Evolutionary conservation across 2,888 invertebrate species (phyloP), one percentile per base, ranked within the genome.

Genomic region (Dioctria linearis): DNA sequence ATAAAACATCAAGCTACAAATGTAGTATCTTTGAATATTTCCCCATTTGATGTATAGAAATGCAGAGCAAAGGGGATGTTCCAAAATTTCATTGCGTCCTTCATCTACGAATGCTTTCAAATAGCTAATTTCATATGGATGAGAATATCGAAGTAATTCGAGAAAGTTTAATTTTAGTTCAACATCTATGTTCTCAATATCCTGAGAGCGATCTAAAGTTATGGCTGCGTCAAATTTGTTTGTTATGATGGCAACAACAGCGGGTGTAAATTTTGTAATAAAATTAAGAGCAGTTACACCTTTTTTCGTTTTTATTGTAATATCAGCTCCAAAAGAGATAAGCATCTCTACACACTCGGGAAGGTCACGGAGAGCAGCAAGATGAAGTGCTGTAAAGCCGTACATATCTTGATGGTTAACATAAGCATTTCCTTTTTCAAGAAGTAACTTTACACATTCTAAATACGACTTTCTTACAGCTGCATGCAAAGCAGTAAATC

Each of bases 1-100:
- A 87, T 95, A 95, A 84, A 95, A 92, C 82, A 95, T 91, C 84
- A 96, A 90, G 78, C 95, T 90, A 0, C 94, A 95, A 11, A 95
- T 93, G 86, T 96, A 96, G 86, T 95, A 96, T 89, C 95, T 95
- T 43, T 96, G 91, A 83, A 96, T 96, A 88, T 96, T 95, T 85
- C 95, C 95, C 96, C 96, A 96, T 87, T 96, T 96, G 76, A 96
- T 92, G 86, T 96, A 93, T 0, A 96, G 90, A 86, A 96, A 96
- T 0, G 96, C 95, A 5, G 96, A 95, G 87, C 96, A 96, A 4
- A 96, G 89, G 0, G 96, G 96, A 90, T 96, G 96, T 78, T 95
- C 91, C 3, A 96, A 88, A 54, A 96, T 94, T 87, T 95, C 95
- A 86, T 96, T 96, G 86, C 96, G 96, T 0, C 96, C 96, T 88